Conservation (phyloP, 1,140 invertebrate species). For the Drosophila nannoptera region DNA sequence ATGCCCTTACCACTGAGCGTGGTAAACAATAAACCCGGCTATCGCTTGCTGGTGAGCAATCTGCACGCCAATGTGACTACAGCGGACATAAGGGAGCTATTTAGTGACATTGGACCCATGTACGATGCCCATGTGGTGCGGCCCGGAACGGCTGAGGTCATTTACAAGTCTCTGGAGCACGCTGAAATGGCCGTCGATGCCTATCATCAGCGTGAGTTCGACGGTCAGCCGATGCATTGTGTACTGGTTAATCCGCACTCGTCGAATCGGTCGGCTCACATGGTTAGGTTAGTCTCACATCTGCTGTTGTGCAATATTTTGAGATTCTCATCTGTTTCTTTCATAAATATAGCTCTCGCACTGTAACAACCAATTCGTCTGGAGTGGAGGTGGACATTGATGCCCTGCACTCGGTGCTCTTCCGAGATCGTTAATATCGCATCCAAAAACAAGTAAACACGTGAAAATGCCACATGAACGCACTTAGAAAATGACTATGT, state of each 20-base stretch:
- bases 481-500: constrained; percentile 7
- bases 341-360: constrained; percentile 44
- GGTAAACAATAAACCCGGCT: constrained; percentile 80
- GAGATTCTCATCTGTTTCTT: too few species aligned
- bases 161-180: constrained; percentile 91
- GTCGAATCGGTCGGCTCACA: constrained; percentile 81
- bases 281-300: constrained; percentile 68
- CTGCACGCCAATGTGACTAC: constrained; percentile 90
- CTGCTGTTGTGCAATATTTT: not conserved
- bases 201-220: constrained; percentile 94
- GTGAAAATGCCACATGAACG: constrained; percentile 13
- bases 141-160: constrained; percentile 92
- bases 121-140: constrained; percentile 90
- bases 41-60: constrained; percentile 92
- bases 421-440: constrained; percentile 51
- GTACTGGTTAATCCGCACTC: constrained; percentile 86
- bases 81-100: constrained; percentile 95
- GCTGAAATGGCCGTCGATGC: constrained; percentile 92
- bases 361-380: constrained; percentile 65
- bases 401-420: constrained; percentile 68
- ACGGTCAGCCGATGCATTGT: constrained; percentile 91
- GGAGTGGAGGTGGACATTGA: constrained; percentile 70
- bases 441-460: not conserved
- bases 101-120: constrained; percentile 93
- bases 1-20: constrained; percentile 33